A percentile compares a stretch with the other conserved stretches of the same genome.
Evolutionary conservation across 2,888 invertebrate species (phyloP).

Genomic region (Rugalucina vietnamica): DNA sequence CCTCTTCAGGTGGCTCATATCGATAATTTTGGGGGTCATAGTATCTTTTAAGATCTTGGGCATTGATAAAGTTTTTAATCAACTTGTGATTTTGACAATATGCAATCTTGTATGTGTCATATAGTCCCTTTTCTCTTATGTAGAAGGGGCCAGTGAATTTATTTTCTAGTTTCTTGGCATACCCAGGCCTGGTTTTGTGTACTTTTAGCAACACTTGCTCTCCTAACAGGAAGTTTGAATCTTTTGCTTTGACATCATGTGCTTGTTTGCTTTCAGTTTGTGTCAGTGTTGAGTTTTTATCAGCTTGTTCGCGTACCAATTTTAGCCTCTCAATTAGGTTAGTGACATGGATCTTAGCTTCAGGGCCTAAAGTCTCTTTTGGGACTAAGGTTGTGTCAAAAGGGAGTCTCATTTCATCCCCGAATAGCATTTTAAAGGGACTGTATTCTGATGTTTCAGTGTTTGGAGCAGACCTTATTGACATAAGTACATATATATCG

Average conservation of each 20-base stretch:
- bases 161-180: slow-evolving; percentile 27
- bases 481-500: too few relatives aligned
- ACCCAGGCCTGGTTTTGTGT: slow-evolving; percentile 14
- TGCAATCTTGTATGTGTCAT: slow-evolving; percentile 27
- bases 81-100: slow-evolving; percentile 22
- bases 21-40: slow-evolving; percentile 21
- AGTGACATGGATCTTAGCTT: slow-evolving; percentile 11
- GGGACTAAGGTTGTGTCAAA: slow-evolving; percentile 47
- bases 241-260: slow-evolving; percentile 39
- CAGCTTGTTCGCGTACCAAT: slow-evolving; percentile 24
- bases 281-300: slow-evolving; percentile 18
- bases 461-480: slow-evolving; percentile 25
- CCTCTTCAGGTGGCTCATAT: background rate
- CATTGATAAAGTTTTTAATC: slow-evolving; percentile 19
- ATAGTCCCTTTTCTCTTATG: slow-evolving; percentile 18
- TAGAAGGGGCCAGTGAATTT: slow-evolving; percentile 15
- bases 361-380: slow-evolving; percentile 15
- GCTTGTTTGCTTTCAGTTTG: slow-evolving; percentile 33
- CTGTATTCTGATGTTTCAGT: slow-evolving; percentile 49
- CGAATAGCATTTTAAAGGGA: slow-evolving; percentile 56
- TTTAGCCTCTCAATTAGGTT: slow-evolving; percentile 31
- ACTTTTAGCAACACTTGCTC: slow-evolving; percentile 30
- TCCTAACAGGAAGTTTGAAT: slow-evolving; percentile 24
- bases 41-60: slow-evolving; percentile 27
- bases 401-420: slow-evolving; percentile 46